Evolutionary conservation across 2,113 vertebrate species (phyloP), one percentile per base, ranked within the genome.

Genomic region (Setophaga coronata): DNA sequence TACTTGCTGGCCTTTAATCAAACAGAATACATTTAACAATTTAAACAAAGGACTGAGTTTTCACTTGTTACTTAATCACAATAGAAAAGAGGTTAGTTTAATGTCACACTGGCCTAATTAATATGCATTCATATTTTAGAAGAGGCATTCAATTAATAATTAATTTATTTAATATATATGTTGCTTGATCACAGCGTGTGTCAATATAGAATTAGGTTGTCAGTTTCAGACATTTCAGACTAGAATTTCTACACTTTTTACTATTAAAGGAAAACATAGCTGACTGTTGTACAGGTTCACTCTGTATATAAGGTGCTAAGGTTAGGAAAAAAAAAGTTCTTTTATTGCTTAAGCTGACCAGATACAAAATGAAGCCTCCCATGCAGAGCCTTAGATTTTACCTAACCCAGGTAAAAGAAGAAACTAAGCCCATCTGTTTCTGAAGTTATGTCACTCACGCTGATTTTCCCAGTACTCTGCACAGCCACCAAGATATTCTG

Each of bases 401-500:
- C 23, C 47, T 26, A 77, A 58, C 9, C 15, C 56, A 81, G 34
- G 40, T 18, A 90, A 73, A 86, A 23, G 72, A 96, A 83, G 50
- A 93, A 81, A 91, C 28, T 24, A 54, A 91, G 34, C 58, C 34
- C 48, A 92, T 82, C 90, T 94, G 81, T 89, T 95, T 71, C 91
- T 91, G 64, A 94, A 97, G 67, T 79, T 94, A 9, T 87, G 87
- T 60, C 87, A 93, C 71, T 94, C 48, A 61, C 9, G 5, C 69
- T 91, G 76, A 58, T 92, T 70, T 80, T 92, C 91, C 86, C 90
- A 95, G 60, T 23, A 53, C 83, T 97, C 91, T 87, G 72, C 93
- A 95, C 62, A 96, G 72, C 72, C 94, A 97, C 78, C 60, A 88
- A 90, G 42, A 91, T 87, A 31, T 92, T 95, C 95, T 91, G 81